phyloP scores from a whole-genome alignment of 2,888 invertebrate species.

The Drosophila percnosoma region DNA sequence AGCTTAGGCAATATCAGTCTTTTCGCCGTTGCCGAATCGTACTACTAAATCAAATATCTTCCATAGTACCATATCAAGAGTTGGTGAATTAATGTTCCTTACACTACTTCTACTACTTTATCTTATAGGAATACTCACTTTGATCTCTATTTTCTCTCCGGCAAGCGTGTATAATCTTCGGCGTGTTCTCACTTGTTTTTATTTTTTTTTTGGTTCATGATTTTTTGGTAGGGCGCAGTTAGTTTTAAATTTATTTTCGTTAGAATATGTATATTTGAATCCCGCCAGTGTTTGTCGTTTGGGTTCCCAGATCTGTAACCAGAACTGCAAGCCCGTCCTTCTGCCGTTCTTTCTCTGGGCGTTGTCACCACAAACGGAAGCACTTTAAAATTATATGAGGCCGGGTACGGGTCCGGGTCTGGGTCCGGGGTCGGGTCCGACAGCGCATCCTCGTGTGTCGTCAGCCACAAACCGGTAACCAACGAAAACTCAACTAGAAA shows the following conservation, averaged over 20 bases:
- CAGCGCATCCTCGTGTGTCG: conserved; percentile 54
- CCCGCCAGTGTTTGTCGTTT: conserved; percentile 70
- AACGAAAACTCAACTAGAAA: conserved; percentile 79
- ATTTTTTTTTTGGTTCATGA: conserved; percentile 21
- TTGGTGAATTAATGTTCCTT: neutral
- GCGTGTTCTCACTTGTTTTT: neutral
- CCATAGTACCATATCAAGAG: neutral
- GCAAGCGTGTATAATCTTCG: neutral
- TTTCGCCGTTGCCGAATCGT: neutral
- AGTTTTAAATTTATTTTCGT: conserved; percentile 72
- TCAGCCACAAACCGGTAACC: conserved; percentile 79
- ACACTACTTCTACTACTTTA: neutral
- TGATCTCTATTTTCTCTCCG: neutral
- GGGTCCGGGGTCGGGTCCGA: conserved; percentile 12
- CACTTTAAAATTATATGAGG: conserved; percentile 81
- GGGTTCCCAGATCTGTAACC: conserved; percentile 47
- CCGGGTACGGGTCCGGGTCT: conserved; percentile 38
- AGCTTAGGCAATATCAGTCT: neutral
- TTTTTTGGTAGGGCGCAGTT: conserved; percentile 52
- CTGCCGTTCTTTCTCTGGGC: conserved; percentile 34
- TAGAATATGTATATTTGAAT: conserved; percentile 54
- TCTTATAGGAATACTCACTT: neutral
- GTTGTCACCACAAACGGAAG: conserved; percentile 76
- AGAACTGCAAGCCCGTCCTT: conserved; percentile 35
- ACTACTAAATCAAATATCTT: neutral